Evolutionary conservation across 92 coral and sea anemone genomes (phyloP).

Genomic region (Bergia puertoricense): DNA sequence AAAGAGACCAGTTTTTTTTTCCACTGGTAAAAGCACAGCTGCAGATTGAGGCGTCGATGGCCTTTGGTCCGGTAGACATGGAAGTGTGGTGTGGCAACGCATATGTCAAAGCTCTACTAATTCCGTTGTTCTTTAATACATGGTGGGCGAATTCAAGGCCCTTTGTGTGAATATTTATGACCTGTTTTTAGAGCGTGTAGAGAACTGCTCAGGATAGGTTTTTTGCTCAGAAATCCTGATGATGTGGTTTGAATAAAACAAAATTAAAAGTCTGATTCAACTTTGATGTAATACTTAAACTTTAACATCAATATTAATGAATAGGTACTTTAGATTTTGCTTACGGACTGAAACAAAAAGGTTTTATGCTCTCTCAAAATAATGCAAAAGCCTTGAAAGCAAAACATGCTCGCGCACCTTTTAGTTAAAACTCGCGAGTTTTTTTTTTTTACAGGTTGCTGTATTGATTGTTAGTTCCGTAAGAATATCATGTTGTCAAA

Average conservation of each 20-base stretch:
- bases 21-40: neutral
- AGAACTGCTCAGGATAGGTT: neutral
- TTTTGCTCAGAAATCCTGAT: neutral
- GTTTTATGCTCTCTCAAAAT: neutral
- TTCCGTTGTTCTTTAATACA: neutral
- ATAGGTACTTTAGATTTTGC: neutral
- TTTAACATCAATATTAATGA: no score
- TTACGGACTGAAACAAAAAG: no score
- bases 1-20: neutral
- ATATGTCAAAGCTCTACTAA: neutral
- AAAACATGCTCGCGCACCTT: neutral
- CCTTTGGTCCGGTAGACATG: neutral
- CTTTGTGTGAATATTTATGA: neutral
- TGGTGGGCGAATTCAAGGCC: neutral
- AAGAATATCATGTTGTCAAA: neutral
- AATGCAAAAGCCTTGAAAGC: neutral
- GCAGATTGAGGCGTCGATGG: neutral
- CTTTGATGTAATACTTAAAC: no score
- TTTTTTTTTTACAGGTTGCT: no score
- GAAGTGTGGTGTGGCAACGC: neutral
- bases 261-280: neutral
- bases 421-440: no score
- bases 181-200: neutral
- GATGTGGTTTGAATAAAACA: neutral
- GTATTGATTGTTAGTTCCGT: no score